Conservation (phyloP, 1,140 invertebrate genomes). For the Drosophila erecta region DNA sequence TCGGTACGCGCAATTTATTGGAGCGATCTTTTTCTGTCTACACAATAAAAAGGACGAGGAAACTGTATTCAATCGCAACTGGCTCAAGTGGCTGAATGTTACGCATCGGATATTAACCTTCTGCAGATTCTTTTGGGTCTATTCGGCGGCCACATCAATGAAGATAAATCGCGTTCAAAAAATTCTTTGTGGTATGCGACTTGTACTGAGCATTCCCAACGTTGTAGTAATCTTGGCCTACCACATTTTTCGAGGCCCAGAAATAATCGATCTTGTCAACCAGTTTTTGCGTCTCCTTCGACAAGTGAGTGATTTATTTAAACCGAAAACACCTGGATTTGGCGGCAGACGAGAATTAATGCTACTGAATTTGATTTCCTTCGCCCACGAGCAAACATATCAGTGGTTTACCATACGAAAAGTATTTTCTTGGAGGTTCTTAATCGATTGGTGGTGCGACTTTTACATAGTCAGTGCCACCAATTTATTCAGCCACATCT, state of each 20-base stretch:
- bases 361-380: neutral
- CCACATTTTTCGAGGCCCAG: constrained; percentile 11
- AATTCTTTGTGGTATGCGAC: neutral
- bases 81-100: constrained; percentile 28
- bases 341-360: constrained; percentile 41
- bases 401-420: fast-evolving
- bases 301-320: constrained; percentile 1
- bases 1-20: neutral
- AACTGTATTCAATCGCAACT: neutral
- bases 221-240: constrained; percentile 6
- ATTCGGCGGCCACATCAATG: neutral
- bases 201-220: neutral
- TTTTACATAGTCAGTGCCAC: neutral
- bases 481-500: constrained; percentile 24
- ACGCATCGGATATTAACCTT: neutral
- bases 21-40: neutral
- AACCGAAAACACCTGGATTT: constrained; percentile 1
- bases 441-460: neutral
- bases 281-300: constrained; percentile 29
- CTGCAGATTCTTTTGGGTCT: neutral
- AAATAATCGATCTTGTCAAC: constrained; percentile 19
- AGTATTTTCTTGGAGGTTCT: fast-evolving
- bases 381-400: constrained; percentile 6
- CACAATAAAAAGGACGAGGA: neutral
- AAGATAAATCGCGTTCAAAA: neutral